Percentiles rank a stretch among this genome's conserved stretches.
phyloP scores from a whole-genome alignment of 1,140 invertebrate genomes.

The Akabosia matsudoensis region DNA sequence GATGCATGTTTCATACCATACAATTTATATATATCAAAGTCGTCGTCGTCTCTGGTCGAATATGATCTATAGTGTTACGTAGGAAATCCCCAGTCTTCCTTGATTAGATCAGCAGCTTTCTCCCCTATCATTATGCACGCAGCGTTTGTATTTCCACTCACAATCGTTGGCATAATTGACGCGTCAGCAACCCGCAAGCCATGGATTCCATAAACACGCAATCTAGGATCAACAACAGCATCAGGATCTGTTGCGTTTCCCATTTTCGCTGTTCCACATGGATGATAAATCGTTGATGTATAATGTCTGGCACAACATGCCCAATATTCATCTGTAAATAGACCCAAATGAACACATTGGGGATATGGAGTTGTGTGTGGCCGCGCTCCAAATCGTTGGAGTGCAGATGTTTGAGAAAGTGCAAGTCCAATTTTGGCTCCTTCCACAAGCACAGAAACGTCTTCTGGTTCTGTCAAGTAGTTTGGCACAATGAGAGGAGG shows the following conservation, averaged over 20 bases:
- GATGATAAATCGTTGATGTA: constrained; percentile 80
- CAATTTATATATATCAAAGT: no score
- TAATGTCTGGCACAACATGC: constrained; percentile 73
- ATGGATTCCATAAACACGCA: constrained; percentile 67
- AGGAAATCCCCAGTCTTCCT: constrained; percentile 45
- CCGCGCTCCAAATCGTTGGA: constrained; percentile 72
- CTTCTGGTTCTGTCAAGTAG: constrained; percentile 77
- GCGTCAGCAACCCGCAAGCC: constrained; percentile 80
- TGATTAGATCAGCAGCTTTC: constrained; percentile 55
- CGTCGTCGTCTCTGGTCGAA: no score
- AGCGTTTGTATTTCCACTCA: constrained; percentile 75
- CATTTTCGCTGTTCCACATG: constrained; percentile 35
- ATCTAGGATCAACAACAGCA: constrained; percentile 40
- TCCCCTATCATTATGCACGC: constrained; percentile 61
- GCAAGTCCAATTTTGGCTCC: constrained; percentile 78
- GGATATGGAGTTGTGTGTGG: constrained; percentile 69
- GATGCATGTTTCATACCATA: no score
- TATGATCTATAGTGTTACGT: constrained; percentile 6
- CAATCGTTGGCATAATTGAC: constrained; percentile 82
- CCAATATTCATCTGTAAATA: constrained; percentile 79
- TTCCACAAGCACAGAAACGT: constrained; percentile 70
- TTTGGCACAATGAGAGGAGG: constrained; percentile 87
- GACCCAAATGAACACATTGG: constrained; percentile 71
- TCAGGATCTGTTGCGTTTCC: constrained; percentile 52
- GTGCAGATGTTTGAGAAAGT: constrained; percentile 71